Base-by-base conservation (phyloP, 2,888 invertebrate genomes). In the Nowickia ferox region DNA sequence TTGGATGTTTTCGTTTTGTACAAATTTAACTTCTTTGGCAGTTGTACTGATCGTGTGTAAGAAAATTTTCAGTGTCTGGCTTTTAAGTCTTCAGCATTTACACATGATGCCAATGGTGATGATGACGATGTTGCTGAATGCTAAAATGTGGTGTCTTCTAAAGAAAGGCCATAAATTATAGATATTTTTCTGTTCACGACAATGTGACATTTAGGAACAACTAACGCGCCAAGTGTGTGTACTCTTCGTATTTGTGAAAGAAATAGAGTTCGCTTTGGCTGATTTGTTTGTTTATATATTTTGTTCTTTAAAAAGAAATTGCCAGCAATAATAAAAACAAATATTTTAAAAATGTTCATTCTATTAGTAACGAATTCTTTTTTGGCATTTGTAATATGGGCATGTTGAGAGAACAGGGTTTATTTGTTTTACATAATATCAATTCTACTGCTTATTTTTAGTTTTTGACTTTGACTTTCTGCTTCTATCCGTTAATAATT, bases 111-210 rank as follows among this genome's bases (percentile, higher is more conserved):
- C 53, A 42, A 57, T 46, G 53, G 53, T 63, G 42, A 63, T 53
- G 84, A 57, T 40, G 69, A 42, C n/a, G 42, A n/a, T 63, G 61
- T 30, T 48, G 71, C 79, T 63, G 42, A 78, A 61, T 69, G 63
- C 53, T 76, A 40, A 81, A 42, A 81, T 77, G 87, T 86, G 77
- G 87, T 87, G 89, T 89, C 90, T 90, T 89, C 88, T 89, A 89
- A 89, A 90, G 83, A 86, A 90, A 90, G 88, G 88, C 89, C 89
- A 91, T 91, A 91, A 92, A 92, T 91, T 90, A 91, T 89, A 88
- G 87, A 89, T 40, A 61, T 79, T 77, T 79, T 80, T 80, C 66
- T 71, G 63, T 80, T 71, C 63, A 66, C 74, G 78, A 83, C 79
- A 80, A 80, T 87, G 87, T 89, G 91, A 91, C 91, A 90, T 88